Percentiles rank a stretch among this genome's conserved stretches.
phyloP scores from a whole-genome alignment of 1,140 invertebrate species.

The Amphibalanus amphitrite region DNA sequence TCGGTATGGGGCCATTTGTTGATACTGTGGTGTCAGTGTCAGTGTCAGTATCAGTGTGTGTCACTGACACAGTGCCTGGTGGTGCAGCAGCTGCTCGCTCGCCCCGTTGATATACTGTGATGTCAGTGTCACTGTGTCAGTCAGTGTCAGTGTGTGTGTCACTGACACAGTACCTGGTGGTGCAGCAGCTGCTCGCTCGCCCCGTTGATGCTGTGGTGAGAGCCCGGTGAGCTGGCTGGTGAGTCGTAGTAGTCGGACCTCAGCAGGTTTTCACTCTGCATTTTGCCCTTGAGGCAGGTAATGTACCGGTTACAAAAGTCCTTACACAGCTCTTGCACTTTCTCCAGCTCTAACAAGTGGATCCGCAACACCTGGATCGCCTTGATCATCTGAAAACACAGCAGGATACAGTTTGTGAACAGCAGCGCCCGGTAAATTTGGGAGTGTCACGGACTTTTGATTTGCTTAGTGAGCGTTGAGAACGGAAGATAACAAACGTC shows the following conservation, averaged over 20 bases:
- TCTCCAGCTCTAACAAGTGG: slow-evolving; percentile 84
- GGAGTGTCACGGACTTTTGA: too few species aligned
- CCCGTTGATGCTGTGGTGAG: slow-evolving; percentile 10
- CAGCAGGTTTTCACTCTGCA: slow-evolving; percentile 83
- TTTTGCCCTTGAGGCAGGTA: slow-evolving; percentile 85
- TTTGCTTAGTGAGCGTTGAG: too few species aligned
- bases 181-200: not conserved
- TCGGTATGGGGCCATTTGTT: too few species aligned
- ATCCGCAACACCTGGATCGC: slow-evolving; percentile 91
- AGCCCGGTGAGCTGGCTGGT: slow-evolving; percentile 19
- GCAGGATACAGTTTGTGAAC: too few species aligned
- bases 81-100: not conserved
- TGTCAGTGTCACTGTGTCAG: too few species aligned
- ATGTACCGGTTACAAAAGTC: slow-evolving; percentile 95
- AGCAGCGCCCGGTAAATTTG: too few species aligned
- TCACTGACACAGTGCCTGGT: not conserved
- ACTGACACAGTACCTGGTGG: not conserved
- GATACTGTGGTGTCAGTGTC: too few species aligned
- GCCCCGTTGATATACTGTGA: not conserved
- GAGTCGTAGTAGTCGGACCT: slow-evolving; percentile 46
- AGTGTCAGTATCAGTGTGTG: too few species aligned
- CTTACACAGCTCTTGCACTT: slow-evolving; percentile 91
- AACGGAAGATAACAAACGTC: too few species aligned
- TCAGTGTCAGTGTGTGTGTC: not conserved
- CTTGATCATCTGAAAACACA: slow-evolving; percentile 71